Conservation (phyloP, 1,140 invertebrate species). For the Cataglyphis hispanica region DNA sequence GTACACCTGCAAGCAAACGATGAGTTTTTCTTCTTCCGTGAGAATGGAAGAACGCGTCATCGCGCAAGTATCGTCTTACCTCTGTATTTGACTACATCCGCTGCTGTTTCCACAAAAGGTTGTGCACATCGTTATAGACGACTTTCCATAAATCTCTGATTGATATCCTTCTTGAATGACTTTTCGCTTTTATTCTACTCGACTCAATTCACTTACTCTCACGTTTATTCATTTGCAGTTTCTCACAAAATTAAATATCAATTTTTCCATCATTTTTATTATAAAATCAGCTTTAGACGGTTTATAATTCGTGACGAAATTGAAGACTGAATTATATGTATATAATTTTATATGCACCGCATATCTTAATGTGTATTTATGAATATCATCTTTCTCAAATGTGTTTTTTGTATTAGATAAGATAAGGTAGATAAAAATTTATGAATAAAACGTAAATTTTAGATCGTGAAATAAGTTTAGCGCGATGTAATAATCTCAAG, state of each 20-base stretch:
- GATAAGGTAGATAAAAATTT: too few species aligned
- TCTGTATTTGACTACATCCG: slow-evolving; percentile 46
- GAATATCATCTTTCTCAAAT: too few species aligned
- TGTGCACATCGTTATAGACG: not conserved
- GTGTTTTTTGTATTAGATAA: too few species aligned
- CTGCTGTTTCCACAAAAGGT: slow-evolving; percentile 51
- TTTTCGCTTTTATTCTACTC: not conserved
- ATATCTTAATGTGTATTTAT: too few species aligned
- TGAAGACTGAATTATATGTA: too few species aligned
- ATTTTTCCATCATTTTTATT: not conserved
- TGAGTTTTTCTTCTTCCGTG: slow-evolving; percentile 76
- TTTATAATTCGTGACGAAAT: too few species aligned
- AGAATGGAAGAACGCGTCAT: slow-evolving; percentile 76
- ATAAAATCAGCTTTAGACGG: too few species aligned
- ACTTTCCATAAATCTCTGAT: slow-evolving; percentile 21
- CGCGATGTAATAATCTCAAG: not conserved
- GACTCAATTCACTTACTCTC: not conserved
- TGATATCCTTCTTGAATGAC: slow-evolving; percentile 24
- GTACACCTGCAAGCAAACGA: slow-evolving; percentile 51
- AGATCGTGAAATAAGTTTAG: not conserved
- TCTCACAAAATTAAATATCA: not conserved
- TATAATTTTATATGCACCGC: too few species aligned
- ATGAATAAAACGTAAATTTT: too few species aligned
- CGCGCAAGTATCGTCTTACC: slow-evolving; percentile 72
- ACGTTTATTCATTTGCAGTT: not conserved